A percentile compares a stretch with the other conserved stretches of the same genome.
These are phyloP conservation scores for Sciurus vulgaris DNA, from an alignment of 2,797 vertebrate genomes.

Conservation along the genomic window DNA sequence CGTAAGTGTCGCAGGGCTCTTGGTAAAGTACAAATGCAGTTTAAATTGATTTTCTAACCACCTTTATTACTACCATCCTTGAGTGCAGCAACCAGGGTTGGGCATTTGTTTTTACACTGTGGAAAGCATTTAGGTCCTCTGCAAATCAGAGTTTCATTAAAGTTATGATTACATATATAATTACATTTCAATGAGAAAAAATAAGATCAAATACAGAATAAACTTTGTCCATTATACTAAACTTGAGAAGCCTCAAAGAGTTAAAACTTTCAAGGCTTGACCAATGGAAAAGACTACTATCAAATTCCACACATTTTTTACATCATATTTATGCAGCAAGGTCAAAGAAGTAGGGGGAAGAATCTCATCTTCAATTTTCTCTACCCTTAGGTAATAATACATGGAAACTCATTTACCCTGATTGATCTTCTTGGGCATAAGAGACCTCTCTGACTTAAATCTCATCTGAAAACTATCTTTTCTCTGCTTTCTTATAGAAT, in stretches of 20 bases:
- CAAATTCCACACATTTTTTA: conserved; percentile 66
- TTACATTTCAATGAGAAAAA: conserved; percentile 58
- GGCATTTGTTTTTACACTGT: conserved; percentile 54
- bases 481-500: conserved; percentile 66
- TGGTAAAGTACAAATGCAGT: conserved; percentile 66
- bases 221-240: conserved; percentile 1
- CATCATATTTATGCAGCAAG: conserved; percentile 73
- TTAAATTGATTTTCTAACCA: conserved; percentile 79
- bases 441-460: conserved; percentile 76
- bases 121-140: conserved; percentile 29
- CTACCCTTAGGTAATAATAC: conserved; percentile 77
- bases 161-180: neutral
- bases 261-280: conserved; percentile 68
- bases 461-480: conserved; percentile 71
- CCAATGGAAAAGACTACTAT: conserved; percentile 59
- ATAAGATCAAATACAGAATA: conserved; percentile 46
- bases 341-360: conserved; percentile 67
- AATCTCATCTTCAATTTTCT: conserved; percentile 80
- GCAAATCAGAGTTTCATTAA: conserved; percentile 60
- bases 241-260: conserved; percentile 56
- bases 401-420: conserved; percentile 80
- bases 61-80: conserved; percentile 73
- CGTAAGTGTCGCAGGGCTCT: conserved; percentile 62
- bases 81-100: conserved; percentile 5
- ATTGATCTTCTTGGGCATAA: conserved; percentile 79